phyloP scores from a whole-genome alignment of 1,140 invertebrate genomes.

The Papilio polyxenes region DNA sequence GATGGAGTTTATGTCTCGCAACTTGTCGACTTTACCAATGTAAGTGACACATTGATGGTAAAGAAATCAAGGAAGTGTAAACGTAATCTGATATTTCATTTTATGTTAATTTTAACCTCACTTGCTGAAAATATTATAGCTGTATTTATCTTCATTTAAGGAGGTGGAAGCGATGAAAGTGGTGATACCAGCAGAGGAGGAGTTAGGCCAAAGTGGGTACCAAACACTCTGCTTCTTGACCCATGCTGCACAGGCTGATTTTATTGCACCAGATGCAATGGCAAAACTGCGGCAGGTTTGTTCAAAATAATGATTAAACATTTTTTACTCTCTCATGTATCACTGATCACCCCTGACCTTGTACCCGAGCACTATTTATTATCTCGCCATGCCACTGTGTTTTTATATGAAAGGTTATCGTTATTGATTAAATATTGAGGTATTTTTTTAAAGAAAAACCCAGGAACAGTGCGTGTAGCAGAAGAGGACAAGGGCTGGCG shows the following conservation, averaged over 20 bases:
- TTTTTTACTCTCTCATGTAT: too few relatives aligned
- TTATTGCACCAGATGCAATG: slow-evolving; percentile 98
- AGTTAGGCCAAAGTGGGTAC: slow-evolving; percentile 93
- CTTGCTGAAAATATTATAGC: not conserved
- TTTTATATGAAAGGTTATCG: slow-evolving; percentile 21
- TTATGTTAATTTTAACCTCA: not conserved
- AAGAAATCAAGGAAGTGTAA: not conserved
- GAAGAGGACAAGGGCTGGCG: slow-evolving; percentile 93
- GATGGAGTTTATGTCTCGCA: slow-evolving; percentile 96
- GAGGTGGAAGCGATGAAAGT: slow-evolving; percentile 96
- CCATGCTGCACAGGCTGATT: slow-evolving; percentile 94
- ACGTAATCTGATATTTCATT: not conserved
- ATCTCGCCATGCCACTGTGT: not conserved
- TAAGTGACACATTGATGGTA: slow-evolving; percentile 78
- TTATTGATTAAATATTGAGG: slow-evolving; percentile 8
- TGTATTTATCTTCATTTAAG: slow-evolving; percentile 69
- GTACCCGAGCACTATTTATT: not conserved
- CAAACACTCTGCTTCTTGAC: slow-evolving; percentile 96
- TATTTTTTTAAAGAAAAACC: slow-evolving; percentile 86
- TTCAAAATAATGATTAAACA: not conserved
- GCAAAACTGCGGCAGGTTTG: slow-evolving; percentile 94
- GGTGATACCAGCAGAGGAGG: slow-evolving; percentile 96
- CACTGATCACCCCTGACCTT: not conserved
- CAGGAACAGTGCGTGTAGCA: slow-evolving; percentile 89
- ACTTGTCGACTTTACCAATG: slow-evolving; percentile 96